A percentile compares a stretch with the other conserved stretches of the same genome.
These are phyloP conservation scores for Pangasius krempfi DNA, from an alignment of 2,797 vertebrate species.

Conservation along the genomic window DNA sequence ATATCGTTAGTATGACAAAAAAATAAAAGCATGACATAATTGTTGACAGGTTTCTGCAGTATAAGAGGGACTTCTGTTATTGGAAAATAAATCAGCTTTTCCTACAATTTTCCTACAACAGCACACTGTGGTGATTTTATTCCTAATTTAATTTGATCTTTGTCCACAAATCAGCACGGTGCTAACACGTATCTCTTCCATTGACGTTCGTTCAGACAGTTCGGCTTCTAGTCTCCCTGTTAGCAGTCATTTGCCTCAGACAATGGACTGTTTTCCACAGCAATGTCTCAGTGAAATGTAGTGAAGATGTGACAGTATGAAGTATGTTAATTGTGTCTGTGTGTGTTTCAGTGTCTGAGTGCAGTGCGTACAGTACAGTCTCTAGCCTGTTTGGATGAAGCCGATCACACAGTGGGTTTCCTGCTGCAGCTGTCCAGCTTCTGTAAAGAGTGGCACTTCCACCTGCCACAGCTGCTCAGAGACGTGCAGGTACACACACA, in stretches of 20 bases:
- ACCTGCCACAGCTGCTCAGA: constrained; percentile 89
- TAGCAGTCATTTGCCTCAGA: background rate
- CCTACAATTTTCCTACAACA: background rate
- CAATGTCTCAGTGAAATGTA: background rate
- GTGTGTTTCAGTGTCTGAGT: constrained; percentile 84
- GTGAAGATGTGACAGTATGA: background rate
- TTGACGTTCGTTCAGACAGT: background rate
- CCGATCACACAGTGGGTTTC: constrained; percentile 96
- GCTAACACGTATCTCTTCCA: background rate
- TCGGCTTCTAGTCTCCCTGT: background rate
- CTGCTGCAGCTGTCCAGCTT: constrained; percentile 96
- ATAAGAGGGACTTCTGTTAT: background rate
- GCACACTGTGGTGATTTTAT: background rate
- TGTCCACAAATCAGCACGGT: background rate
- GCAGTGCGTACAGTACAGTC: constrained; percentile 94
- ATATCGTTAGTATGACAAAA: background rate
- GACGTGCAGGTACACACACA: constrained; percentile 83
- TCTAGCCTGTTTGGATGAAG: constrained; percentile 92
- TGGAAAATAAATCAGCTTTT: background rate
- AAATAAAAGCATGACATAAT: too few relatives aligned
- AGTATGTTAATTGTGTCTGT: background rate
- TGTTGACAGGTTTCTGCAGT: background rate
- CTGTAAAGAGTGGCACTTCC: constrained; percentile 96
- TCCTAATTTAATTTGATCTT: background rate
- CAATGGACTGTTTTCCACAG: background rate